A percentile compares a stretch with the other conserved stretches of the same genome.
Conservation (phyloP, 23 tunicate species). For the Trididemnum clinides region DNA sequence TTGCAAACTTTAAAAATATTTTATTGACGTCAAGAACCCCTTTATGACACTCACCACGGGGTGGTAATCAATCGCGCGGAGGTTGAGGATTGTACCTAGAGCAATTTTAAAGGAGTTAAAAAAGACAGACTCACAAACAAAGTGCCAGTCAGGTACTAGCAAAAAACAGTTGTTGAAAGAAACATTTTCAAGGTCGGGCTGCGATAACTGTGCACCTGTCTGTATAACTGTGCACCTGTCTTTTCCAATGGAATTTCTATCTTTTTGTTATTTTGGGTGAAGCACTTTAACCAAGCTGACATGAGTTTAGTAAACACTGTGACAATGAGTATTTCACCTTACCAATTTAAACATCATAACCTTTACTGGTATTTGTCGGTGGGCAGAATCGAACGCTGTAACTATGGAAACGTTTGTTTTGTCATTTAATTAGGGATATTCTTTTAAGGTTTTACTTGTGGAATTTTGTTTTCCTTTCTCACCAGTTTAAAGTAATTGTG, state of each 20-base stretch:
- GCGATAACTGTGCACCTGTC: neutral
- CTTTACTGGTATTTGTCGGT: neutral
- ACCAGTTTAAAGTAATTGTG: neutral
- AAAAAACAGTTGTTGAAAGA: neutral
- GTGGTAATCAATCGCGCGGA: no score
- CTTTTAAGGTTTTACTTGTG: neutral
- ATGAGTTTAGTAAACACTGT: no score
- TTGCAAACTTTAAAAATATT: no score
- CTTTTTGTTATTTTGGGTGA: no score
- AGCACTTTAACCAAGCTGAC: no score
- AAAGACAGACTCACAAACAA: no score
- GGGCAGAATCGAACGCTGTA: slow-evolving; percentile 24
- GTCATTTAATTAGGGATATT: neutral
- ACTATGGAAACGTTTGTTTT: slow-evolving; percentile 31
- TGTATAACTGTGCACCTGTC: no score
- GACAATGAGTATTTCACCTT: neutral
- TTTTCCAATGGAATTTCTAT: no score
- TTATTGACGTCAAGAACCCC: no score
- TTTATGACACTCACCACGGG: no score
- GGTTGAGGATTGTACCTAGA: no score
- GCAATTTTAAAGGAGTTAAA: no score
- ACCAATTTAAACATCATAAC: neutral
- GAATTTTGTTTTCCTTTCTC: neutral
- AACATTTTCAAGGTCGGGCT: neutral
- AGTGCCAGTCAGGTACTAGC: neutral